These are phyloP conservation scores for Chamaetylas fuelleborni DNA, from an alignment of 2,113 vertebrate genomes.

Conservation along the genomic window DNA sequence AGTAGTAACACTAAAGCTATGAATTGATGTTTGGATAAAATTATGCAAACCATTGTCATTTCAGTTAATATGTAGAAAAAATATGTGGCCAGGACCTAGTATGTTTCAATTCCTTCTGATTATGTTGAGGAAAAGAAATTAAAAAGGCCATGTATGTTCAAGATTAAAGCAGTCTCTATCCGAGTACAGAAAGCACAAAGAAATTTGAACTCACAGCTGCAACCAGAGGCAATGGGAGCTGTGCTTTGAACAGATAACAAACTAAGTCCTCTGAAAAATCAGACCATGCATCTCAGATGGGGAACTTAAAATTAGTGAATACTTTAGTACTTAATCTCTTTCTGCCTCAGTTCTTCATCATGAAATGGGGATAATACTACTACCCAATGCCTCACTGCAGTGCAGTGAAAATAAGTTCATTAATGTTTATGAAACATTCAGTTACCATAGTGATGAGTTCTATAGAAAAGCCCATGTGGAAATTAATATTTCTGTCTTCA, in stretches of 20 bases:
- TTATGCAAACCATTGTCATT: not conserved
- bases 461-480: constrained; percentile 67
- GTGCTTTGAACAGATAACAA: constrained; percentile 59
- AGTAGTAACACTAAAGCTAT: not conserved
- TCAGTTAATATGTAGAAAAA: not conserved
- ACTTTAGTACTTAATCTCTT: constrained; percentile 57
- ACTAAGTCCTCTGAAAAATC: constrained; percentile 58
- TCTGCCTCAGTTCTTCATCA: constrained; percentile 58
- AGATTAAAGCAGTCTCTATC: constrained; percentile 38
- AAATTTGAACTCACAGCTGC: constrained; percentile 60
- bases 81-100: not conserved
- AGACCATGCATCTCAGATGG: constrained; percentile 37
- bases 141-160: not conserved
- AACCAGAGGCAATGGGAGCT: not conserved
- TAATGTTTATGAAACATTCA: constrained; percentile 69
- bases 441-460: constrained; percentile 64
- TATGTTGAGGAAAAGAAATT: constrained; percentile 17
- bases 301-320: constrained; percentile 54
- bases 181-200: constrained; percentile 23
- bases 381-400: constrained; percentile 53
- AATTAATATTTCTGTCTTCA: constrained; percentile 70
- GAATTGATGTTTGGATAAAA: not conserved
- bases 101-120: constrained; percentile 6
- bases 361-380: constrained; percentile 49
- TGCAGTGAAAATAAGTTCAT: constrained; percentile 66